phyloP scores from a whole-genome alignment of 2,113 vertebrate genomes.

The Nycticorax nycticorax region DNA sequence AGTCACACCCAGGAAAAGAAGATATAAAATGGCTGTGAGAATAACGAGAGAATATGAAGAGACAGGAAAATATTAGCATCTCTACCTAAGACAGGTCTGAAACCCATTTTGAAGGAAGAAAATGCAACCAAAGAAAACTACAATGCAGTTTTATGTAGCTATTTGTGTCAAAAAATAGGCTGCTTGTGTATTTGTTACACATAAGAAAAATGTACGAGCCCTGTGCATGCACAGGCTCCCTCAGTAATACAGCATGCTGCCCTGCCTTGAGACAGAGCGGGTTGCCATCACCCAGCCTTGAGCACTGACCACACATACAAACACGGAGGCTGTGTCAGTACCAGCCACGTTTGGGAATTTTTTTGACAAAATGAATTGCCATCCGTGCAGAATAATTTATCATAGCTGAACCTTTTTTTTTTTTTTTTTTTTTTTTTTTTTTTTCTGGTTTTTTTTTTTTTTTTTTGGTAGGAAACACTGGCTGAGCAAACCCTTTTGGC shows the following conservation, averaged over 20 bases:
- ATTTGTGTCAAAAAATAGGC: neutral
- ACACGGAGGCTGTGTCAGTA: neutral
- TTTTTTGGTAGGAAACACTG: neutral
- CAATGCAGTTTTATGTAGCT: neutral
- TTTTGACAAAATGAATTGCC: neutral
- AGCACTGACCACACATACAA: neutral
- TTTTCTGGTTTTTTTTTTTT: too few relatives aligned
- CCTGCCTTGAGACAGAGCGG: neutral
- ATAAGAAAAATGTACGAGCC: neutral
- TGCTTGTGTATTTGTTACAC: neutral
- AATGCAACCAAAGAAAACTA: neutral
- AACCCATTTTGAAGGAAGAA: neutral
- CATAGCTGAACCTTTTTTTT: neutral
- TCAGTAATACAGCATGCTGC: neutral
- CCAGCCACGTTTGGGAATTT: neutral
- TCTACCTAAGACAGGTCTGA: neutral
- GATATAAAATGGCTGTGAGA: neutral
- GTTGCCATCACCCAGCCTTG: neutral
- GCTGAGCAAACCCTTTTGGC: neutral
- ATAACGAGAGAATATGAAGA: neutral
- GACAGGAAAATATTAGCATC: neutral
- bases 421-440: neutral
- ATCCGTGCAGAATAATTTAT: conserved; percentile 22
- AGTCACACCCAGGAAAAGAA: neutral
- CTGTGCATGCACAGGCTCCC: neutral